Conservation (phyloP, 1,140 invertebrate genomes). For the Ephestia elutella region DNA sequence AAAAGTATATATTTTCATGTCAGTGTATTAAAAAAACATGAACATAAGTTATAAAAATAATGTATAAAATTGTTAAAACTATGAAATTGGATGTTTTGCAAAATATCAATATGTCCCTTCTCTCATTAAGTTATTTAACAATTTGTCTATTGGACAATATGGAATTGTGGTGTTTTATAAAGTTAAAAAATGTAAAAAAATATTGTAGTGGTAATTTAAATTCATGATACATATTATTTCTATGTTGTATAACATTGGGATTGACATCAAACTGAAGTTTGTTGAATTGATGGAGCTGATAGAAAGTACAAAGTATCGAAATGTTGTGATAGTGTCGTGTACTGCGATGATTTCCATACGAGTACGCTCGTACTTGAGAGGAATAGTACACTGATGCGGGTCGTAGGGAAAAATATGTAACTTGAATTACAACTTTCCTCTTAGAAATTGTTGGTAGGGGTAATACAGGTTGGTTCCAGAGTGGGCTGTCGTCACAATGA, state of each 20-base stretch:
- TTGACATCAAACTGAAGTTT: conserved; percentile 19
- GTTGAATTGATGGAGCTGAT: conserved; percentile 21
- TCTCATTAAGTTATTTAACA: conserved; percentile 22
- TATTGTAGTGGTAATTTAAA: conserved; percentile 27
- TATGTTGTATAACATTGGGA: conserved; percentile 20
- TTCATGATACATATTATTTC: conserved; percentile 36
- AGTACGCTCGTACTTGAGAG: conserved; percentile 7
- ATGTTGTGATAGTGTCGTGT: conserved; percentile 34
- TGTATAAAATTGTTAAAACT: neutral
- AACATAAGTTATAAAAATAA: neutral
- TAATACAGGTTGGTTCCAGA: conserved; percentile 9
- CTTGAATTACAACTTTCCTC: conserved; percentile 32
- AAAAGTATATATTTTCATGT: neutral
- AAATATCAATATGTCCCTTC: conserved; percentile 19
- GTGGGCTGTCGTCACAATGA: neutral
- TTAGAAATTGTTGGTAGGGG: conserved; percentile 19
- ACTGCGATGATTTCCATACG: conserved; percentile 5
- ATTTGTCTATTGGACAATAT: conserved; percentile 41
- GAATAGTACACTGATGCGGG: conserved; percentile 8
- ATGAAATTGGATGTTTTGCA: neutral
- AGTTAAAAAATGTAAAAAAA: conserved; percentile 52
- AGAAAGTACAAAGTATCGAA: conserved; percentile 47
- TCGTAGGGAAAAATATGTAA: conserved; percentile 31
- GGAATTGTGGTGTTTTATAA: conserved; percentile 52
- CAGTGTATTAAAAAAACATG: neutral